Percentiles rank a stretch among this genome's conserved stretches.
Evolutionary conservation across 2,888 invertebrate genomes (phyloP).

Genomic region (Chaetogeoica ovagalla): DNA sequence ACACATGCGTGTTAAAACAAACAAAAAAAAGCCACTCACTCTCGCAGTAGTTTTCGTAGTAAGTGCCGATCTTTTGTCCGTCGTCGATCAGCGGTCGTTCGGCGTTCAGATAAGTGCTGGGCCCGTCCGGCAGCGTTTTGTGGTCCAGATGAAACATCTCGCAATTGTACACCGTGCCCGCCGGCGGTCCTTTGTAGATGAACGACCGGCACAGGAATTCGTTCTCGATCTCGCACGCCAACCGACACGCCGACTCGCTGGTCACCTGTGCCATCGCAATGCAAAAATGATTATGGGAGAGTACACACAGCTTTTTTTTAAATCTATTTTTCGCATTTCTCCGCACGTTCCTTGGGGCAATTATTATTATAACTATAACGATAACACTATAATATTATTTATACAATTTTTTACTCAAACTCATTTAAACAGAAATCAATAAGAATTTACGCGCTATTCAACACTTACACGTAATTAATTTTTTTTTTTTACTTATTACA

Average conservation of each 20-base stretch:
- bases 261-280: constrained; percentile 67
- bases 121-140: constrained; percentile 87
- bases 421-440: too few relatives aligned
- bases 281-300: too few relatives aligned
- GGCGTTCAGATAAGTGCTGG: constrained; percentile 85
- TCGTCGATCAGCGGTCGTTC: constrained; percentile 89
- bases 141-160: constrained; percentile 90
- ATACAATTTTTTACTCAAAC: too few relatives aligned
- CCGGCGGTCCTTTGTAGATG: constrained; percentile 71
- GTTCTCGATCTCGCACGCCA: constrained; percentile 89
- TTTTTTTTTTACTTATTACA: too few relatives aligned
- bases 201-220: constrained; percentile 88
- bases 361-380: too few relatives aligned
- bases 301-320: too few relatives aligned
- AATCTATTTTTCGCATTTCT: too few relatives aligned
- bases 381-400: too few relatives aligned
- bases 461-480: too few relatives aligned
- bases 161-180: constrained; percentile 82
- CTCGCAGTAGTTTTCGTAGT: constrained; percentile 88
- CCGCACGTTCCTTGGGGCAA: too few relatives aligned
- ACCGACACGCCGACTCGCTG: constrained; percentile 82
- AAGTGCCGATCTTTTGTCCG: constrained; percentile 85
- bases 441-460: too few relatives aligned
- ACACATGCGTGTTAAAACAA: too few relatives aligned
- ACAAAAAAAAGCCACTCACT: constrained; percentile 67